phyloP scores from a whole-genome alignment of 37 sponge, comb jelly and placozoan species.

The Mnemiopsis leidyi region DNA sequence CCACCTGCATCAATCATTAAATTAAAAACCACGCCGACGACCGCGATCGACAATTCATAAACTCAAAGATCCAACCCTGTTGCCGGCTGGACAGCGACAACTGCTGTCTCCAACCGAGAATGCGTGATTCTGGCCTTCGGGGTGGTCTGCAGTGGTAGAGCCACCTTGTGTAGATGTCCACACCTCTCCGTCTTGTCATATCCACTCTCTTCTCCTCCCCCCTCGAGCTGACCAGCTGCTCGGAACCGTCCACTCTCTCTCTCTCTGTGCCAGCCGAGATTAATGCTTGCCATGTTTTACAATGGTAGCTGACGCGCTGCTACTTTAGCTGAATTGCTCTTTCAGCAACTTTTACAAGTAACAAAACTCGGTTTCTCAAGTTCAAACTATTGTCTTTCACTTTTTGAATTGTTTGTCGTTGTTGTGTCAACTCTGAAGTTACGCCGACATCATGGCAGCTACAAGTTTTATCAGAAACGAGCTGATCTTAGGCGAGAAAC shows the following conservation, averaged over 20 bases:
- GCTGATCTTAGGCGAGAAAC: constrained; percentile 19
- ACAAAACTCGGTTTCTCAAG: background rate
- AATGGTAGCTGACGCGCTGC: background rate
- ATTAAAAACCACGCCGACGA: no score
- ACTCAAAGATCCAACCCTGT: no score
- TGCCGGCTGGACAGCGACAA: no score
- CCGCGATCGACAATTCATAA: no score
- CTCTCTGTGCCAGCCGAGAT: background rate
- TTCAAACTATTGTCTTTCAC: background rate
- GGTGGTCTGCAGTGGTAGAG: background rate
- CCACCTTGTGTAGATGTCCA: background rate
- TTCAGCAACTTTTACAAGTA: background rate
- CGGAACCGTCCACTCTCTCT: no score
- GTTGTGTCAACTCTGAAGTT: background rate
- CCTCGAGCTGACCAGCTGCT: no score
- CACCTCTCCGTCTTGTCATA: background rate
- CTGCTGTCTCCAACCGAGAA: background rate
- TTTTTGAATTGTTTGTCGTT: background rate
- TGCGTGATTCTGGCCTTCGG: background rate
- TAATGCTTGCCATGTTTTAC: background rate
- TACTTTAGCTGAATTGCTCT: background rate
- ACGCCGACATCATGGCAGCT: constrained; percentile 3
- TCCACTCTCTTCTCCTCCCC: background rate
- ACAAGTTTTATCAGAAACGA: constrained; percentile 12
- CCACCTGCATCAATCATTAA: no score